Evolutionary conservation across 2,888 invertebrate genomes (phyloP).

Genomic region (Drosophila gaucha): DNA sequence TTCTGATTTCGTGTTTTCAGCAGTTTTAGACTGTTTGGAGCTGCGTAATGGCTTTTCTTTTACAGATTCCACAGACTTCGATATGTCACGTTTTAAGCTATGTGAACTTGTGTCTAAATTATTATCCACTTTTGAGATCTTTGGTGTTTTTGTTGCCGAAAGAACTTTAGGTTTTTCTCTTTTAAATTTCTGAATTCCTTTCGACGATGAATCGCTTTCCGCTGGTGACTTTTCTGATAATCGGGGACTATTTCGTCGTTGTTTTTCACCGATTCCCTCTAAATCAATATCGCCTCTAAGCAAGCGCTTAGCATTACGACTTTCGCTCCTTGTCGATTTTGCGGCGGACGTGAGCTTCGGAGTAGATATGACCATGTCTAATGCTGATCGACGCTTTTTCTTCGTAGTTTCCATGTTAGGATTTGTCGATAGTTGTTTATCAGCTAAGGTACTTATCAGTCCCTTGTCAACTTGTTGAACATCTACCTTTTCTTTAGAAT

Average conservation of each 20-base stretch:
- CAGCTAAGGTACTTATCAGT: not conserved
- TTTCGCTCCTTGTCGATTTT: constrained; percentile 8
- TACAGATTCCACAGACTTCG: not conserved
- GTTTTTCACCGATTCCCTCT: not conserved
- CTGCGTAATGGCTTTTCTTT: not conserved
- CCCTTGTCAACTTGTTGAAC: not conserved
- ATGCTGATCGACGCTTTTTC: constrained; percentile 2
- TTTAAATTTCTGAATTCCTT: not conserved
- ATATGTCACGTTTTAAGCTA: too few species aligned
- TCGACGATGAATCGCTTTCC: constrained; percentile 2
- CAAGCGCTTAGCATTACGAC: constrained; percentile 17
- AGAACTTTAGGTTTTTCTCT: not conserved
- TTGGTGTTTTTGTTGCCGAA: not conserved
- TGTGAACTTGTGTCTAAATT: not conserved
- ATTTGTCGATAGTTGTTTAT: not conserved
- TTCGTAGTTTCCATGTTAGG: not conserved
- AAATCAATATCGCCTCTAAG: constrained; percentile 6
- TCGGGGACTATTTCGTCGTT: constrained; percentile 28
- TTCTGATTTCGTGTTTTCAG: not conserved
- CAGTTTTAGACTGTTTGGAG: not conserved
- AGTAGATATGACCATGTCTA: not conserved
- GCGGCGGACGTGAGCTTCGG: not conserved
- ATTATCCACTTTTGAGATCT: not conserved
- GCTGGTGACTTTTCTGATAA: constrained; percentile 7
- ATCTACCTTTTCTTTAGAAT: not conserved